Conservation (phyloP, 2,888 invertebrate species). For the Chironomus tentans region DNA sequence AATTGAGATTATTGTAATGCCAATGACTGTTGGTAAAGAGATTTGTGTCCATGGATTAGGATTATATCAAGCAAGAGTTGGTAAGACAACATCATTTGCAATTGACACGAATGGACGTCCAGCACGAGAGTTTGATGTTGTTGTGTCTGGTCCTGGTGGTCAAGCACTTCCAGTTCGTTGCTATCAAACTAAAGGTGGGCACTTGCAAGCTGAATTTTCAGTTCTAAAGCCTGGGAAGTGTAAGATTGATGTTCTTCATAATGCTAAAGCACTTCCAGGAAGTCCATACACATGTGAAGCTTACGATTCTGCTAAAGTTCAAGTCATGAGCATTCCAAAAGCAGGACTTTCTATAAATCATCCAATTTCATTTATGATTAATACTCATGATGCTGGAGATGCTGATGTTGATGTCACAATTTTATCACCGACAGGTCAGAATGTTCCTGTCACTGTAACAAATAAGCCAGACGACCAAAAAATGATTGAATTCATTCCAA, state of each 20-base stretch:
- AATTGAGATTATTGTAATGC: slow-evolving; percentile 48
- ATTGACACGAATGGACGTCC: slow-evolving; percentile 80
- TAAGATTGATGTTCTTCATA: slow-evolving; percentile 74
- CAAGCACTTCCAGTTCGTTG: slow-evolving; percentile 81
- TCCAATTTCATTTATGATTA: slow-evolving; percentile 71
- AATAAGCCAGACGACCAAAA: slow-evolving; percentile 59
- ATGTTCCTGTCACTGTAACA: slow-evolving; percentile 68
- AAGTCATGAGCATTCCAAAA: slow-evolving; percentile 65
- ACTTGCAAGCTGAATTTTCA: slow-evolving; percentile 88
- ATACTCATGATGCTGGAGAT: slow-evolving; percentile 70
- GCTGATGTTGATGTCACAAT: slow-evolving; percentile 82
- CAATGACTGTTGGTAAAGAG: slow-evolving; percentile 62
- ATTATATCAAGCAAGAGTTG: slow-evolving; percentile 74
- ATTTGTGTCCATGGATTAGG: slow-evolving; percentile 67
- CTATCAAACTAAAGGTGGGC: slow-evolving; percentile 92
- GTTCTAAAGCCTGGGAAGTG: slow-evolving; percentile 66
- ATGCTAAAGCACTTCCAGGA: slow-evolving; percentile 81
- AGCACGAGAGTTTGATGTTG: slow-evolving; percentile 83
- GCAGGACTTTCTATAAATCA: slow-evolving; percentile 73
- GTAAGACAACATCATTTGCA: slow-evolving; percentile 75
- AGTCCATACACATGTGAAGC: slow-evolving; percentile 92
- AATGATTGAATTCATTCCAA: slow-evolving; percentile 75
- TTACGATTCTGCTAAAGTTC: slow-evolving; percentile 76
- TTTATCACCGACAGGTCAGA: slow-evolving; percentile 76
- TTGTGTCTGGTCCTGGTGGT: slow-evolving; percentile 72